Base-by-base conservation (phyloP, 2,797 vertebrate species). In the Kryptolebias ocellatus region DNA sequence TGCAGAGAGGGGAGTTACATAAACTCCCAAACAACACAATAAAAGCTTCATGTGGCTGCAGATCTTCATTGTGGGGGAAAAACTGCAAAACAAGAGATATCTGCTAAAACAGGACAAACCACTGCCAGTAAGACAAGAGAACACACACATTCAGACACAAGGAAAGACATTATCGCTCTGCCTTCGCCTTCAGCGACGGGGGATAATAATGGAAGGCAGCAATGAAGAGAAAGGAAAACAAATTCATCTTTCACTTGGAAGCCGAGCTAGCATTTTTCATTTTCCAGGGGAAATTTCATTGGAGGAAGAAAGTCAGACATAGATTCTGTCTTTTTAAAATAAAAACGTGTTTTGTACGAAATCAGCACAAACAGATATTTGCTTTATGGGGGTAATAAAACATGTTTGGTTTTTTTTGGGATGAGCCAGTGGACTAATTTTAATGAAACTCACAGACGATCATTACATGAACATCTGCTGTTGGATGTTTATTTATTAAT, bases 21-120 rank as follows among this genome's bases (percentile, higher is more conserved):
- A 79, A 87, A 85, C 72, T 50, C 46, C 20, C 57, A 83, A 76
- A 83, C 39, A 81, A 84, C 64, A 80, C 57, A 76, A 79, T 70
- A 78, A 78, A 81, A 85, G 69, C 60, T 79, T 67, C 69, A 64
- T 49, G 46, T 28, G 77, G 74, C 53, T 51, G 3, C 54, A 50
- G 72, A 72, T 67, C 49, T 64, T 70, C 15, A 69, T 56, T 42
- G 20, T 60, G 11, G 45, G 60, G 61, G 16, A 63, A 68, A 70
- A 65, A 11, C 8, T 27, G 67, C 18, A 59, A 60, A 59, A 10
- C 10, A 52, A 67, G 56, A 74, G 64, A 54, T 53, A 59, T 63
- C 53, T 67, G 51, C n/a, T 44, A 44, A 17, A 11, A 5, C 53
- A 74, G 56, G 59, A 65, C 4, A 8, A 37, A 79, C 47, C 45